Percentiles rank a stretch among this genome's conserved stretches.
Evolutionary conservation across 2,888 invertebrate genomes (phyloP).

Genomic region (Drosophila melanosoma): DNA sequence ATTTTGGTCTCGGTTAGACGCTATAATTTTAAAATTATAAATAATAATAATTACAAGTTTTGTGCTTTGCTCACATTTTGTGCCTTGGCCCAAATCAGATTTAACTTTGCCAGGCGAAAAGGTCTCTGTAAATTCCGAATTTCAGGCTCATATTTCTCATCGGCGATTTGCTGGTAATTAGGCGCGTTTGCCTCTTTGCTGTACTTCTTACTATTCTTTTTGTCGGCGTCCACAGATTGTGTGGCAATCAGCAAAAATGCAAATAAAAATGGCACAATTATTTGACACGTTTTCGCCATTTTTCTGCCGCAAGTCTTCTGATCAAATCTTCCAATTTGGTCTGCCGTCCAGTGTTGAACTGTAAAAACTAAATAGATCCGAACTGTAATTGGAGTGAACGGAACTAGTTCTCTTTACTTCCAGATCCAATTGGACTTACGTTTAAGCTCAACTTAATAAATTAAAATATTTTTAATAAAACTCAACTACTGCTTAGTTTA

Average conservation of each 20-base stretch:
- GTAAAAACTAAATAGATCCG: not conserved
- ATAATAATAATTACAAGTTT: conserved; percentile 1
- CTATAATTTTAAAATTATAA: conserved; percentile 80
- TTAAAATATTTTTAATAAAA: not conserved
- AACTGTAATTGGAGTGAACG: conserved; percentile 11
- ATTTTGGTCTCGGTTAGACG: conserved; percentile 93
- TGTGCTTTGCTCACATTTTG: conserved; percentile 88
- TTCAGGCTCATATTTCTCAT: conserved; percentile 85
- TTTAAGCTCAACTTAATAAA: not conserved
- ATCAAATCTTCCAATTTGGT: conserved; percentile 32
- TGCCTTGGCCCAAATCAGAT: conserved; percentile 95
- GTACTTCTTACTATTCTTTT: conserved; percentile 79
- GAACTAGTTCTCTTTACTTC: not conserved
- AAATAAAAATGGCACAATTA: conserved; percentile 41
- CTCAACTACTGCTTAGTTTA: not conserved
- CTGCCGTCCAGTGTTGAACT: conserved; percentile 12
- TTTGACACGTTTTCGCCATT: conserved; percentile 52
- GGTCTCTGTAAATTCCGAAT: conserved; percentile 92
- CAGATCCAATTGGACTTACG: not conserved
- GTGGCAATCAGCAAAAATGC: conserved; percentile 48
- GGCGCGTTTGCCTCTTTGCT: conserved; percentile 80
- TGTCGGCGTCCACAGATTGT: conserved; percentile 65
- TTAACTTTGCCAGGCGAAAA: conserved; percentile 95
- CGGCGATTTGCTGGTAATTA: conserved; percentile 66
- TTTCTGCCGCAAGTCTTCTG: conserved; percentile 32